Base-by-base conservation (phyloP, 1,140 invertebrate species). In the Ostrea edulis region DNA sequence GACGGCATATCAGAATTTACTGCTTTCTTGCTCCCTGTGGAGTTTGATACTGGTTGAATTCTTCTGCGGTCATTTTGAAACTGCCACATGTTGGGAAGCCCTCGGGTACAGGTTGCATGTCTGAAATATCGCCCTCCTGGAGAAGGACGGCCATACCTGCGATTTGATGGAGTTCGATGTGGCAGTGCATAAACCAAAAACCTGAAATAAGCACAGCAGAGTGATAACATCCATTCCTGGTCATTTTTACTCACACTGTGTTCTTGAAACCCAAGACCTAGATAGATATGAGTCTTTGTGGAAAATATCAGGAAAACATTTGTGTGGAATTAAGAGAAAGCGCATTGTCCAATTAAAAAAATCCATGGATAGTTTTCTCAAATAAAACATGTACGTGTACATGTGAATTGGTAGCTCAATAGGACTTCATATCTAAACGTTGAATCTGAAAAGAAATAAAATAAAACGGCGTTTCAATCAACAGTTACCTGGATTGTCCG, bases 151-250 rank as follows among this genome's bases (percentile, higher is more conserved):
- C 89, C 89, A 90, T 90, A 3, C 89, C 89, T 11, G 62, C 82
- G 9, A 89, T 29, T 25, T 84, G 81, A 51, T 90, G 89, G 20
- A 89, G 29, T 81, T 90, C 87, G 14, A 90, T 84, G 82, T 90
- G 89, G 51, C 89, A 90, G 35, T 90, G 89, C 81, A 90, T 81
- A 51, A 90, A 84, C 89, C 89, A 90, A 22, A 54, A 84, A 11
- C 89, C 89, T 91, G 82, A 44, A 44, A 44, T 1, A 44, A 44
- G 1, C 35, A 44, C 2, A 2, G 35, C 5, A 44, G 1, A 44
- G 5, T 44, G 1, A 2, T 44, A 5, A 44, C 5, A 44, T 44
- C 35, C 35, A 44, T 44, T 44, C n/a, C n/a, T n/a, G n/a, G n/a
- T n/a, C n/a, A n/a, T n/a, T n/a, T n/a, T 44, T 5, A 44, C 5